Evolutionary conservation across 2,888 invertebrate species (phyloP), one percentile per base, ranked within the genome.

Genomic region (Synergus itoensis): DNA sequence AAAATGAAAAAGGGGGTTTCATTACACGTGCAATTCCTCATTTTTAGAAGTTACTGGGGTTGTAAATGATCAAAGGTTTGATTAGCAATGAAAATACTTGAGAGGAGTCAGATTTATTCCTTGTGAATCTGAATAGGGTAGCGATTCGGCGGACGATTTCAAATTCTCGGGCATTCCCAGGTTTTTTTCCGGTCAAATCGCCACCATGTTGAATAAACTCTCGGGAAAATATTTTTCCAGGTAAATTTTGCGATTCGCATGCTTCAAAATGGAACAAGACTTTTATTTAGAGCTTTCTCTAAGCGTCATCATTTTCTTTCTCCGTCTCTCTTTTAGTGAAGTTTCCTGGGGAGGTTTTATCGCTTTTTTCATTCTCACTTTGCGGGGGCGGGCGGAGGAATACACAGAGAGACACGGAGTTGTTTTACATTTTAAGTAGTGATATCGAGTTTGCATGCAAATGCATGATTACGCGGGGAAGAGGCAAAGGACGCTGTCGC

Each of bases 401-500:
- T 83, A 80, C 79, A 79, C 73, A 76, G 77, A 83, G 84, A 88
- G 88, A 86, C 86, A 81, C 86, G 83, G 85, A 88, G 90, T 91
- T 91, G 90, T 91, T 92, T 92, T 91, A 91, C 93, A 92, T 93
- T 93, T 93, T 92, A 93, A 91, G 91, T 89, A 91, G 90, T 91
- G 91, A 92, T 92, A 91, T 92, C 92, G 92, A 92, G 93, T 93
- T 93, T 93, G 93, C 93, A 93, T 94, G 92, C 93, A 93, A 94
- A 94, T 93, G 92, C 92, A 92, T 92, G 92, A 93, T 93, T 93
- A 93, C 92, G 91, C 89, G 85, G 82, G 83, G 82, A 78, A 84
- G 81, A 84, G 85, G 83, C 78, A 84, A 82, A 85, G 80, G 80
- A 78, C 78, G 81, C 77, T 79, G 83, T 75, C 78, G 79, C 40